Percentiles rank a stretch among this genome's conserved stretches.
phyloP scores from a whole-genome alignment of 2,888 invertebrate species.

The Crossocerus cetratus region DNA sequence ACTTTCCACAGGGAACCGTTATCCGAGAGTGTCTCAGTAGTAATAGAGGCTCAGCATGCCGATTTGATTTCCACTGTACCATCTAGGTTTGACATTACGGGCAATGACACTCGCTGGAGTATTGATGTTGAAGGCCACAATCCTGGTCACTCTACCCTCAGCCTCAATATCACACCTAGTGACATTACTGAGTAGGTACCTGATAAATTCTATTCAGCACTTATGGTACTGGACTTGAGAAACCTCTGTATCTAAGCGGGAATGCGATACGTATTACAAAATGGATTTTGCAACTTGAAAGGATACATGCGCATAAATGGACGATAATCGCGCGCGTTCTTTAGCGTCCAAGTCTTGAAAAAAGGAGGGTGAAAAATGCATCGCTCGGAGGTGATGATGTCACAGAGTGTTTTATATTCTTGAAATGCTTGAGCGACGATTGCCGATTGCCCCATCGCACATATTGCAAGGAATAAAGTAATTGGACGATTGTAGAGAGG shows the following conservation, averaged over 20 bases:
- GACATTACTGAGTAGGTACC: constrained; percentile 78
- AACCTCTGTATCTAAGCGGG: neutral
- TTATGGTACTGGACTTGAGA: neutral
- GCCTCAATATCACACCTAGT: constrained; percentile 80
- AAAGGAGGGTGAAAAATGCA: neutral
- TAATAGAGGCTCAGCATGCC: constrained; percentile 81
- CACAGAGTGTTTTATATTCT: neutral
- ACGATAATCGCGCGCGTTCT: neutral
- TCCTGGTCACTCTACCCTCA: constrained; percentile 84
- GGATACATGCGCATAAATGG: neutral
- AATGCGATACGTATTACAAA: neutral
- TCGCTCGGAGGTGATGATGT: neutral
- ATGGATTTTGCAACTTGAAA: neutral
- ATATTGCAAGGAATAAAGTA: neutral
- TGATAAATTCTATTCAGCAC: neutral
- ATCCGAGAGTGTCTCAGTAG: constrained; percentile 77
- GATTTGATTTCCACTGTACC: constrained; percentile 82
- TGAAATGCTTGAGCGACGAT: neutral
- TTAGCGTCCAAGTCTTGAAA: neutral
- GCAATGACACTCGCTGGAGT: constrained; percentile 69
- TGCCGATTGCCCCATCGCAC: neutral
- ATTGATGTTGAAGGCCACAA: constrained; percentile 81
- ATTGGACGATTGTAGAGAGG: neutral
- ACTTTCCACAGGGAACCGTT: constrained; percentile 77
- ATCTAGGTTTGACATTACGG: constrained; percentile 76